Base-by-base conservation (phyloP, 2,113 vertebrate genomes). In the Sylvietta virens region DNA sequence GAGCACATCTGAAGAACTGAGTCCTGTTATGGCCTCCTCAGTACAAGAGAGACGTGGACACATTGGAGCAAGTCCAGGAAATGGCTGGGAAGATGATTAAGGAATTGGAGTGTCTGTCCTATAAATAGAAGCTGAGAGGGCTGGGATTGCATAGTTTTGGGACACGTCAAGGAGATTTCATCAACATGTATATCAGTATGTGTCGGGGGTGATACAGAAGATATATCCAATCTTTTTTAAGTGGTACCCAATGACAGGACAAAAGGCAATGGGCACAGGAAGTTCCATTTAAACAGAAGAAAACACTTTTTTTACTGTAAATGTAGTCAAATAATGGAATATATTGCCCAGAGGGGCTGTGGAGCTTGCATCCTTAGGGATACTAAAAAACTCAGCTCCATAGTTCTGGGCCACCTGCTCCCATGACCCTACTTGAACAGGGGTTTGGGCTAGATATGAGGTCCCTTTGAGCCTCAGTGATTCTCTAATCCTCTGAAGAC, bases 201-300 rank as follows among this genome's bases (percentile, higher is more conserved):
- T 57, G 24, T 88, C 0, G 0, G 14, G 8, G 3, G 3, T 61
- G 37, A 22, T 74, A 56, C 1, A 10, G 30, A 70, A 76, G 20
- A 31, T 35, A 26, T 0, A 90, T 33, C 11, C 35, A 54, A n/a
- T 61, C 20, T 54, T 66, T 57, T 70, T 71, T 50, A 33, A 26
- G 15, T 69, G 54, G 13, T 56, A 31, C 37, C 11, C 40, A 65
- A 21, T 79, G 61, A 33, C 18, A 79, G n/a, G 42, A 58, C n/a
- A 80, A 83, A 60, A 58, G 35, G 21, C 39, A 74, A 44, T 13
- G 9, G 30, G 19, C 10, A 48, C n/a, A 53, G 16, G 21, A 76
- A 79, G 76, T 71, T 35, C 19, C 18, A 44, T 53, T 91, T 93
- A 53, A 88, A 86, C 12, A 14, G 42, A 48, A 61, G 37, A 79